These are phyloP conservation scores for Eptesicus fuscus DNA, from an alignment of 2,113 vertebrate genomes.

Conservation along the genomic window DNA sequence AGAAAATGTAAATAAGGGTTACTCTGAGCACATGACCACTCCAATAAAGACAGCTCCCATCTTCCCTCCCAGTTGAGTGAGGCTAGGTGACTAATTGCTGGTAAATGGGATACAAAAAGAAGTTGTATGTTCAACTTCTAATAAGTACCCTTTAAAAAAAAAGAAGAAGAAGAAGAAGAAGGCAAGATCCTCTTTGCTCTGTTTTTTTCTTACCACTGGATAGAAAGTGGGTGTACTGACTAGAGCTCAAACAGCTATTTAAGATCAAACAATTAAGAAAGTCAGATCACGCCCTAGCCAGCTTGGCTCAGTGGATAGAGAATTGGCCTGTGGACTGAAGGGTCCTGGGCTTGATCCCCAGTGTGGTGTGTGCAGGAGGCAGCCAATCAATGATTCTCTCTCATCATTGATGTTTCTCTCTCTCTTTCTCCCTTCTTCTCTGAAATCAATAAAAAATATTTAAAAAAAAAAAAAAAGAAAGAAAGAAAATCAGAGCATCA, in stretches of 20 bases:
- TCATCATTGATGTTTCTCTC: not conserved
- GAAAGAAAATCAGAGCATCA: not conserved
- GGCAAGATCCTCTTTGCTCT: not conserved
- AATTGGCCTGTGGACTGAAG: no score
- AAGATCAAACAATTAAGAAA: not conserved
- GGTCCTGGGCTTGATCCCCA: not conserved
- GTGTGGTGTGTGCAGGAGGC: not conserved
- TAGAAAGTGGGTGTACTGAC: not conserved
- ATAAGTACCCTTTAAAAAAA: not conserved
- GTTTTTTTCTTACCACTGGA: not conserved
- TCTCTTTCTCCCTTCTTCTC: not conserved
- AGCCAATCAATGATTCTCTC: no score
- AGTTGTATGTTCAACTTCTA: not conserved
- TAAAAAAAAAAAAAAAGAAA: not conserved
- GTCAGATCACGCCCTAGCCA: rapidly evolving
- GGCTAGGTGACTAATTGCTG: not conserved
- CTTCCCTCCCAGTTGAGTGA: not conserved
- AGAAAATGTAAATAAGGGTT: not conserved
- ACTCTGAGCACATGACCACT: not conserved
- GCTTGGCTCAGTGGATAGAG: not conserved
- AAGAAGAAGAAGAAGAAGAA: not conserved
- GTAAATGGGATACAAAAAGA: not conserved
- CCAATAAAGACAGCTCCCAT: not conserved
- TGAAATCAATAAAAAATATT: not conserved
- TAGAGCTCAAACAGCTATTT: not conserved